Percentiles rank a stretch among this genome's conserved stretches.
phyloP scores from a whole-genome alignment of 2,113 vertebrate genomes.

The Hemichromis elongatus region DNA sequence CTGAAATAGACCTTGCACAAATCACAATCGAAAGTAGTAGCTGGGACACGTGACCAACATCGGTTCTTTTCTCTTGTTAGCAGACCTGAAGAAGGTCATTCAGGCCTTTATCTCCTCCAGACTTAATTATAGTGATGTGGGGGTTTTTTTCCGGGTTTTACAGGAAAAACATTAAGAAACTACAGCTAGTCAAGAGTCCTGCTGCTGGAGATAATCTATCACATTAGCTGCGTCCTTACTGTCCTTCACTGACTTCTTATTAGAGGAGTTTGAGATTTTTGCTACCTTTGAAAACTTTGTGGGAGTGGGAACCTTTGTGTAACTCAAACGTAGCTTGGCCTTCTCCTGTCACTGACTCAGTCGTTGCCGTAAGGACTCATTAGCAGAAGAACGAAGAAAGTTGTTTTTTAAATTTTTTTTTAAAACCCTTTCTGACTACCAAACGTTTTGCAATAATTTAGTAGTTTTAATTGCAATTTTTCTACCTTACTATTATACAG shows the following conservation, averaged over 20 bases:
- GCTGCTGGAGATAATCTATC: neutral
- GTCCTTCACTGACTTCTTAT: neutral
- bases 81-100: neutral
- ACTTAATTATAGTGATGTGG: neutral
- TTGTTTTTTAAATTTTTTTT: fast-evolving
- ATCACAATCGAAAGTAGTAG: neutral
- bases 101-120: neutral
- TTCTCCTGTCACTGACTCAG: neutral
- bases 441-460: neutral
- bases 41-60: neutral
- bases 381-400: neutral
- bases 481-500: neutral
- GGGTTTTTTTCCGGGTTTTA: neutral
- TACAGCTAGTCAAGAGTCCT: neutral
- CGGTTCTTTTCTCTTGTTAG: neutral
- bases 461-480: neutral
- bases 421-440: neutral
- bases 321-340: neutral
- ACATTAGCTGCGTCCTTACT: fast-evolving
- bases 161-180: neutral
- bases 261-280: neutral
- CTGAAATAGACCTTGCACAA: neutral
- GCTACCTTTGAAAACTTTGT: neutral
- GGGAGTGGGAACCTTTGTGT: neutral
- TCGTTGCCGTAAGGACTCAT: neutral